phyloP scores from a whole-genome alignment of 2,888 invertebrate species.

The Cosmopolites sordidus region DNA sequence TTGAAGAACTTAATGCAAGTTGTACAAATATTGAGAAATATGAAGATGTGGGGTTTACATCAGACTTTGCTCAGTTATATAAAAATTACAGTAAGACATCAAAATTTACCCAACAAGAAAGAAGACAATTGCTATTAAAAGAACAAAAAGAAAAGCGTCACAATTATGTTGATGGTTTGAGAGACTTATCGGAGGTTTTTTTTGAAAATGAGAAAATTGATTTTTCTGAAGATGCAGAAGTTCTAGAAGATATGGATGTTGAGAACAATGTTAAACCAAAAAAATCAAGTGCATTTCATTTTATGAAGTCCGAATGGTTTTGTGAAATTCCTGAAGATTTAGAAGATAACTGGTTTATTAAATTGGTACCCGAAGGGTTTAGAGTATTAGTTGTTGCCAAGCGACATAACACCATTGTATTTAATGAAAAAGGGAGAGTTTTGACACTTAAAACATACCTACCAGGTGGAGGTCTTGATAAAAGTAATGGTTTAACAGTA shows the following conservation, averaged over 20 bases:
- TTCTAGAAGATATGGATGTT: slow-evolving; percentile 17
- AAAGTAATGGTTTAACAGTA: slow-evolving; percentile 56
- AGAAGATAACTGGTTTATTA: slow-evolving; percentile 64
- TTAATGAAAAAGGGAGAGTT: slow-evolving; percentile 27
- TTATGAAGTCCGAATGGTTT: slow-evolving; percentile 95
- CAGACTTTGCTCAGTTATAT: slow-evolving; percentile 28
- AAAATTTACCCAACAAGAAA: slow-evolving; percentile 39
- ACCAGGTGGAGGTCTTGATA: slow-evolving; percentile 65
- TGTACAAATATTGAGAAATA: no score
- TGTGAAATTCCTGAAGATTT: slow-evolving; percentile 78
- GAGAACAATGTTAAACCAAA: slow-evolving; percentile 4
- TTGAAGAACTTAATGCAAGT: no score
- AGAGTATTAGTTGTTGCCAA: slow-evolving; percentile 77
- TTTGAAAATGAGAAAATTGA: slow-evolving; percentile 30
- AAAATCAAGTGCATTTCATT: slow-evolving; percentile 12
- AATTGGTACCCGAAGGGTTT: slow-evolving; percentile 79
- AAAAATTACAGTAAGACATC: slow-evolving; percentile 29
- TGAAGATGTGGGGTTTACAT: background rate
- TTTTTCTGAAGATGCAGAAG: slow-evolving; percentile 1
- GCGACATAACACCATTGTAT: slow-evolving; percentile 37
- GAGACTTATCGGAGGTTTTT: slow-evolving; percentile 54
- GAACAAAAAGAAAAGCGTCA: slow-evolving; percentile 55
- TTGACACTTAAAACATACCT: slow-evolving; percentile 58
- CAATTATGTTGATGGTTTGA: slow-evolving; percentile 49
- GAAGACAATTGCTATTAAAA: slow-evolving; percentile 54